Base-by-base conservation (phyloP, 2,797 vertebrate species). In the Parauchenoglanis punctatus region DNA sequence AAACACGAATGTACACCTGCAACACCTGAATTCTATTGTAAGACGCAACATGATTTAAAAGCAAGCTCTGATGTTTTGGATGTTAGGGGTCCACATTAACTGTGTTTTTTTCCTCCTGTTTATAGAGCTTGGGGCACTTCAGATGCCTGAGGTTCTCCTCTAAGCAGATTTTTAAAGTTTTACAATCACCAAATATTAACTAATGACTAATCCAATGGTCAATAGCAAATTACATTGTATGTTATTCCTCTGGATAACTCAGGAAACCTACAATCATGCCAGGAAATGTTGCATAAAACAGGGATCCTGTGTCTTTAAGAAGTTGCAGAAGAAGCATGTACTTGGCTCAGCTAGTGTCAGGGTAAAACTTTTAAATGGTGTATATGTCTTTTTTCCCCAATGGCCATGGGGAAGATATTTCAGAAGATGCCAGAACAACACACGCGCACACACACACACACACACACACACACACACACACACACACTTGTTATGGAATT, bases 401-500 rank as follows among this genome's bases (percentile, higher is more conserved):
- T 85, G 88, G 80, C 83, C 63, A 67, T 44, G 65, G 87, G 61
- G 86, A 75, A 85, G 83, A 83, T 84, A 82, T 84, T 89, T 84
- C 80, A 86, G 75, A 88, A 63, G 31, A 81, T 86, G 77, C 68
- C 35, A 25, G 85, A 85, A 35, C 46, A 68, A 84, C 81, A 72
- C 85, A 89, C 88, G 56, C 78, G 44, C 85, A 68, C 10, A 17
- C 49, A 78, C 76, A 78, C 76, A 59, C 28, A 58, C 31, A 88
- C 25, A 58, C 54, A 44, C 68, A 73, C 49, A 75, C 52, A 67
- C 59, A 68, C 10, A 17, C 49, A 78, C 76, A 78, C 76, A 59
- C 28, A 58, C 31, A 88, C 25, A 58, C 54, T 88, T 75, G 84
- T 90, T 91, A 89, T 86, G 84, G 86, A 89, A 82, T 68, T 59